These are phyloP conservation scores for Sparidentex hasta DNA, from an alignment of 2,797 vertebrate species.

Conservation along the genomic window DNA sequence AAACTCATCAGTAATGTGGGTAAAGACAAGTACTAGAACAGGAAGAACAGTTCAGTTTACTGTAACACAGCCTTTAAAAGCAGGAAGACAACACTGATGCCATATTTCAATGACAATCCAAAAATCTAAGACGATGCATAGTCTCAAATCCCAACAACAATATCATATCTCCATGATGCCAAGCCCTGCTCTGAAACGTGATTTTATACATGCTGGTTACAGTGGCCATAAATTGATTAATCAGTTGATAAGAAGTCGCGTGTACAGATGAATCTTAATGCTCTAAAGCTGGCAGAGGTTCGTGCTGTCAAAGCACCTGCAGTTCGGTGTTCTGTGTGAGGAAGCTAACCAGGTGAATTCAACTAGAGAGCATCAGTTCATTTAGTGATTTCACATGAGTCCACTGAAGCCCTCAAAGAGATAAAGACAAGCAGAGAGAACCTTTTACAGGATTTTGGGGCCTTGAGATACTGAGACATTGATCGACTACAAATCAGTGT, in stretches of 20 bases:
- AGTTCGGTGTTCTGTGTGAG: background rate
- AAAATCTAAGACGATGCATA: no score
- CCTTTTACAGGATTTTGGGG: conserved; percentile 22
- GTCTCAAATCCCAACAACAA: no score
- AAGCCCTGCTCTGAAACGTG: no score
- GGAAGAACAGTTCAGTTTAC: no score
- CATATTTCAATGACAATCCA: no score
- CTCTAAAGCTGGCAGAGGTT: background rate
- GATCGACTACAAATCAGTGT: conserved; percentile 5
- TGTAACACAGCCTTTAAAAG: no score
- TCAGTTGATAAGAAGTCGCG: background rate
- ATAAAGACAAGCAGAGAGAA: background rate
- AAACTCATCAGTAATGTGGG: no score
- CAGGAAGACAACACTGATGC: no score
- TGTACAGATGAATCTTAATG: background rate
- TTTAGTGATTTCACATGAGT: conserved; percentile 40
- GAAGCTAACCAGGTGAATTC: conserved; percentile 31
- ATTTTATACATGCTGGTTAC: background rate
- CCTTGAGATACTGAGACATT: conserved; percentile 4
- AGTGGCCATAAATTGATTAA: background rate
- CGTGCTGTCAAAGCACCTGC: background rate
- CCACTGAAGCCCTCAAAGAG: background rate
- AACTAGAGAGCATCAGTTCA: conserved; percentile 14
- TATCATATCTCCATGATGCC: no score
- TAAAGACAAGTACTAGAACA: no score